phyloP scores from a whole-genome alignment of 2,113 vertebrate genomes.

The Tor tambroides region DNA sequence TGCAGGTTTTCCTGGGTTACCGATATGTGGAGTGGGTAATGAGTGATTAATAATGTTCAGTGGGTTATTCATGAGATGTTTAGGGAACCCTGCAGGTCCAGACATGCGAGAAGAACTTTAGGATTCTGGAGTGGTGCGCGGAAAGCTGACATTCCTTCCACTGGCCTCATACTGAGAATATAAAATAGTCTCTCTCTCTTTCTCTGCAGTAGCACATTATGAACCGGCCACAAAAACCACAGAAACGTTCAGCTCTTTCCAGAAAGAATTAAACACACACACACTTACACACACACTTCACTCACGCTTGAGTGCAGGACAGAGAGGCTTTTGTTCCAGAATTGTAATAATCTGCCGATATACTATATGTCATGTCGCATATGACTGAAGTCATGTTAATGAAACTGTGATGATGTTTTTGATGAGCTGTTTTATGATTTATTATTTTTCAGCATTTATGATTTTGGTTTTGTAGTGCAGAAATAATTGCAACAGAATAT shows the following conservation, averaged over 20 bases:
- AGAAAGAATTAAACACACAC: conserved; percentile 32
- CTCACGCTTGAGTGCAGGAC: conserved; percentile 6
- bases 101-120: conserved; percentile 45
- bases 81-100: conserved; percentile 38
- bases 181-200: conserved; percentile 33
- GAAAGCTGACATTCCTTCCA: conserved; percentile 51
- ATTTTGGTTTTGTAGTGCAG: background rate
- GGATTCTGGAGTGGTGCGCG: conserved; percentile 26
- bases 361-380: background rate
- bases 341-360: conserved; percentile 11
- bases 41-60: conserved; percentile 23
- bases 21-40: background rate
- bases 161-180: conserved; percentile 41
- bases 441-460: background rate
- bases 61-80: conserved; percentile 32
- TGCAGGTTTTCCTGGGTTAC: background rate
- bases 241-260: conserved; percentile 44
- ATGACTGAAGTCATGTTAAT: conserved; percentile 15
- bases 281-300: background rate
- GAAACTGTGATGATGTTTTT: background rate
- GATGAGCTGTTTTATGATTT: background rate
- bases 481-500: background rate
- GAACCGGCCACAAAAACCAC: conserved; percentile 40
- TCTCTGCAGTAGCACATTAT: conserved; percentile 43
- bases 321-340: conserved; percentile 32